Evolutionary conservation across 2,888 invertebrate species (phyloP).

Genomic region (Hypomecis punctinalis): DNA sequence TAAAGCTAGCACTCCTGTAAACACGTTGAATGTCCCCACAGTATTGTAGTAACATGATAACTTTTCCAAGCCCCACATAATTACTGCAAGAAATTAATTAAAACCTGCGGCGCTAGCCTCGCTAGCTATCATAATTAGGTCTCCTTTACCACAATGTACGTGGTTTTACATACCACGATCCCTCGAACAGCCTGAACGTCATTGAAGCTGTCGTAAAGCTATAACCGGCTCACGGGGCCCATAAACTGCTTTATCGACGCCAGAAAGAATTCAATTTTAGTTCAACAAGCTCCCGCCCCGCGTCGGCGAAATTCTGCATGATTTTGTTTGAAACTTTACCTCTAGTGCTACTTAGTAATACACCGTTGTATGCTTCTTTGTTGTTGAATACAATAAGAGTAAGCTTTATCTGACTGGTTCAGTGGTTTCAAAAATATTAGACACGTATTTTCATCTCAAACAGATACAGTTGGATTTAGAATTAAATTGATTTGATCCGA

Average conservation of each 20-base stretch:
- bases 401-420: background rate
- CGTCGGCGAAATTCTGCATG: slow-evolving; percentile 38
- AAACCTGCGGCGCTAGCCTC: background rate
- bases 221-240: slow-evolving; percentile 44
- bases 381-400: slow-evolving; percentile 13
- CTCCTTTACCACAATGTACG: slow-evolving; percentile 23
- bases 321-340: slow-evolving; percentile 40
- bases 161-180: slow-evolving; percentile 23
- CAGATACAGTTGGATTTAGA: no score
- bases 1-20: no score
- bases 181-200: slow-evolving; percentile 23
- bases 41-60: background rate
- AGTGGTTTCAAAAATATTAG: no score
- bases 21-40: background rate
- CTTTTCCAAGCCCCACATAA: background rate
- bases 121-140: background rate
- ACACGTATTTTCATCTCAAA: no score
- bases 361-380: slow-evolving; percentile 32
- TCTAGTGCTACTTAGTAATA: slow-evolving; percentile 37
- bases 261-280: slow-evolving; percentile 49
- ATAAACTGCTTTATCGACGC: slow-evolving; percentile 47
- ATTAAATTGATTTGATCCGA: no score
- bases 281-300: slow-evolving; percentile 29
- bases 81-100: background rate
- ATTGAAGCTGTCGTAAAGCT: slow-evolving; percentile 40